Evolutionary conservation across 2,113 vertebrate species (phyloP).

Genomic region (Pleuronectes platessa): DNA sequence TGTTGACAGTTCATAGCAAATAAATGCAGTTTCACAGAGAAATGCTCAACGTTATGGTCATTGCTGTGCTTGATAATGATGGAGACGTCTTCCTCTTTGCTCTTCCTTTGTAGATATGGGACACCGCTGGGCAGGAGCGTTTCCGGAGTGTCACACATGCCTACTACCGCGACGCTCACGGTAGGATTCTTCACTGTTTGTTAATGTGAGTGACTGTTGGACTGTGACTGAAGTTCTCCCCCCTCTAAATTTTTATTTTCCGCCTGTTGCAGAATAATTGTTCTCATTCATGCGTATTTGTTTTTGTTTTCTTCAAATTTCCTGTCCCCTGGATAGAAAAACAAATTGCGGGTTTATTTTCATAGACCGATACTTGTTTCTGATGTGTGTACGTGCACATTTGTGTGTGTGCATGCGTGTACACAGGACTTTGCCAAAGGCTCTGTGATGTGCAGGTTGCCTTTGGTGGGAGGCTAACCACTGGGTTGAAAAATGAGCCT

Average conservation of each 20-base stretch:
- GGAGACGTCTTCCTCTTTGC: background rate
- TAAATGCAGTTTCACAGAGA: no score
- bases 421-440: background rate
- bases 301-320: slow-evolving; percentile 6
- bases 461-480: slow-evolving; percentile 32
- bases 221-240: background rate
- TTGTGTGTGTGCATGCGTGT: background rate
- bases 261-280: no score
- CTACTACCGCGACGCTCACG: slow-evolving; percentile 94
- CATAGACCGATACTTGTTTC: no score
- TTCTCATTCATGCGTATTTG: background rate
- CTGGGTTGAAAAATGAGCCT: slow-evolving; percentile 59
- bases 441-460: slow-evolving; percentile 1
- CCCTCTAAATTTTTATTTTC: no score
- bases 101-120: slow-evolving; percentile 85
- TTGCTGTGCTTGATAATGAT: no score
- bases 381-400: no score
- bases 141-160: slow-evolving; percentile 93
- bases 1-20: no score
- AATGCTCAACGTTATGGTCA: no score
- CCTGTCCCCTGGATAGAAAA: background rate
- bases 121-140: slow-evolving; percentile 93
- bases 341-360: background rate
- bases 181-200: slow-evolving; percentile 76
- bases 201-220: background rate